A percentile compares a stretch with the other conserved stretches of the same genome.
These are phyloP conservation scores for Triops longicaudatus DNA, from an alignment of 1,140 invertebrate species.

Conservation along the genomic window DNA sequence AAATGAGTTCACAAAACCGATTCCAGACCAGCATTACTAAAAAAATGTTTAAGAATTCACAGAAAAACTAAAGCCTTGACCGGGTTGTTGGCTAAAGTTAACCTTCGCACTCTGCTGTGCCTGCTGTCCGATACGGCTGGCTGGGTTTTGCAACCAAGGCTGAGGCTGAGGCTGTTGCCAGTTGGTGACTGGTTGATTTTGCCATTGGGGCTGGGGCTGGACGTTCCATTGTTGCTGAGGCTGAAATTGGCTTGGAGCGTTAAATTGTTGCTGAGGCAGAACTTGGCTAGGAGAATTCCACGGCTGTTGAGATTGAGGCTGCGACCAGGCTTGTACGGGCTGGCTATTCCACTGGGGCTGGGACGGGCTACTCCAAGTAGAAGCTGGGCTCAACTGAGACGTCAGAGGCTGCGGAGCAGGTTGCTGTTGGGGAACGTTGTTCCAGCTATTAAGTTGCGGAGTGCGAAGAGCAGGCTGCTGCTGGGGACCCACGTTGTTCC, in stretches of 20 bases:
- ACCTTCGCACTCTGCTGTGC: constrained; percentile 15
- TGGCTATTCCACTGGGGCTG: constrained; percentile 19
- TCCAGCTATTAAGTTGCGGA: constrained; percentile 4
- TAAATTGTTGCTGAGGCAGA: constrained; percentile 29
- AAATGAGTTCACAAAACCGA: background rate
- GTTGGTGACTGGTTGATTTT: constrained; percentile 22
- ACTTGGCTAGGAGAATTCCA: constrained; percentile 24
- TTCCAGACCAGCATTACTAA: background rate
- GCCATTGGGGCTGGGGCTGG: constrained; percentile 27
- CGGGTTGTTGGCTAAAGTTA: constrained; percentile 24
- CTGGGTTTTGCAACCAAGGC: constrained; percentile 1
- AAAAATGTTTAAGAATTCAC: background rate
- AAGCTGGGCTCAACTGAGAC: constrained; percentile 24
- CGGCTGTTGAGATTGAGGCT: constrained; percentile 23
- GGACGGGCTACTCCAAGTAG: background rate
- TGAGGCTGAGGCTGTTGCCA: constrained; percentile 24
- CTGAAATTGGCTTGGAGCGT: background rate
- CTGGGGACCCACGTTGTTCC: background rate
- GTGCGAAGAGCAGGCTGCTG: constrained; percentile 40
- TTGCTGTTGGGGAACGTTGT: constrained; percentile 18
- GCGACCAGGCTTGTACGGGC: background rate
- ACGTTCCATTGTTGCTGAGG: constrained; percentile 16
- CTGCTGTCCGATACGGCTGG: background rate
- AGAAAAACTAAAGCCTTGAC: constrained; percentile 25
- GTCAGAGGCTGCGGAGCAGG: constrained; percentile 22